Evolutionary conservation across 2,113 vertebrate genomes (phyloP).

Genomic region (Dascyllus trimaculatus): DNA sequence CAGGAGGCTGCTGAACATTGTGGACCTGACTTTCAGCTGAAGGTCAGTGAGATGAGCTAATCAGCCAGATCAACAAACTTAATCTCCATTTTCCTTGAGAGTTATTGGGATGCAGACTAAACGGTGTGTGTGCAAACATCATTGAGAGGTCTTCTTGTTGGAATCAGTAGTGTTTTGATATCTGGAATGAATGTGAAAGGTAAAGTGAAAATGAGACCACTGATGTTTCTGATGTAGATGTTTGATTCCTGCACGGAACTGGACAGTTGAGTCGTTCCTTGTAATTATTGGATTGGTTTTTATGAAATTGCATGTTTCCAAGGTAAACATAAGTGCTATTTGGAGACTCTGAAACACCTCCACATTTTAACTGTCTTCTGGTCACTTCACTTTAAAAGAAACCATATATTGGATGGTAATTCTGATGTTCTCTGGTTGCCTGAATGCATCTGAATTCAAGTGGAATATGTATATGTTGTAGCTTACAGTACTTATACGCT

Average conservation of each 20-base stretch:
- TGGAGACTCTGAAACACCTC: background rate
- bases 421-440: background rate
- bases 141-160: background rate
- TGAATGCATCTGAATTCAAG: background rate
- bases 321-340: background rate
- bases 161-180: slow-evolving; percentile 4
- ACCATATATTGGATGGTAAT: background rate
- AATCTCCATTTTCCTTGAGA: background rate
- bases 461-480: background rate
- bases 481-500: background rate
- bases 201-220: background rate
- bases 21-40: background rate
- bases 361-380: background rate
- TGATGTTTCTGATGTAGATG: slow-evolving; percentile 3
- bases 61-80: background rate
- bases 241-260: background rate
- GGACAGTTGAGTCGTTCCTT: background rate
- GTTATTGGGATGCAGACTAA: slow-evolving; percentile 13
- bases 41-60: background rate
- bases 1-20: background rate
- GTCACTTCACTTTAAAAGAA: background rate
- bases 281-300: background rate
- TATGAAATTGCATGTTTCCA: slow-evolving; percentile 17
- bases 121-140: slow-evolving; percentile 22
- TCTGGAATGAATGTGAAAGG: slow-evolving; percentile 17